phyloP scores from a whole-genome alignment of 2,888 invertebrate species.

The Drosophila parthenogenetica region DNA sequence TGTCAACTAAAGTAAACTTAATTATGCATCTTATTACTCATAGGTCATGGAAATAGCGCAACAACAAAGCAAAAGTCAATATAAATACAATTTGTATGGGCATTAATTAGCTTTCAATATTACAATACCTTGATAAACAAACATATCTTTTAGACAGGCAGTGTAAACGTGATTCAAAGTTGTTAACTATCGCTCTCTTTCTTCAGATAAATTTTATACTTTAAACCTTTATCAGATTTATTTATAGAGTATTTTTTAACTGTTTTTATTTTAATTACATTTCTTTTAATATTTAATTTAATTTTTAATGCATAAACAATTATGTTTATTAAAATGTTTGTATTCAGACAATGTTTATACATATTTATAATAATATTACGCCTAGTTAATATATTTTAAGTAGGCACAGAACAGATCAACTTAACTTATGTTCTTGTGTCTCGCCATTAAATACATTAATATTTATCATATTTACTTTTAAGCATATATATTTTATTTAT shows the following conservation, averaged over 20 bases:
- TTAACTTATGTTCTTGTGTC: constrained; percentile 45
- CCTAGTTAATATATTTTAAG: too few relatives aligned
- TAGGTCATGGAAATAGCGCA: constrained; percentile 15
- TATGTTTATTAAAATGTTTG: too few relatives aligned
- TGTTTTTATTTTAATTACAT: background rate
- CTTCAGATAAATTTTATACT: too few relatives aligned
- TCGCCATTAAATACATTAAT: constrained; percentile 58
- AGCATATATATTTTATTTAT: constrained; percentile 14
- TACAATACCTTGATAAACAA: constrained; percentile 7
- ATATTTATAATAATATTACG: too few relatives aligned
- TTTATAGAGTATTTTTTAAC: background rate
- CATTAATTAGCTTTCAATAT: constrained; percentile 17
- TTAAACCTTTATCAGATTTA: background rate
- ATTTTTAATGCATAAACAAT: background rate
- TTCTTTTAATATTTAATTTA: background rate
- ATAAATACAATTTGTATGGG: background rate
- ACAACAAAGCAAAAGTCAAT: background rate
- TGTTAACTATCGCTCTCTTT: background rate
- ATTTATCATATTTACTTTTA: background rate
- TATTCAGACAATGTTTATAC: too few relatives aligned
- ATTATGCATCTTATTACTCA: constrained; percentile 16
- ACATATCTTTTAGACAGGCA: background rate
- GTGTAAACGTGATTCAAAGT: constrained; percentile 7
- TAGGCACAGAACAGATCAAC: constrained; percentile 38
- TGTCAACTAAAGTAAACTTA: background rate